Evolutionary conservation across 2,888 invertebrate genomes (phyloP).

Genomic region (Lymantria dispar): DNA sequence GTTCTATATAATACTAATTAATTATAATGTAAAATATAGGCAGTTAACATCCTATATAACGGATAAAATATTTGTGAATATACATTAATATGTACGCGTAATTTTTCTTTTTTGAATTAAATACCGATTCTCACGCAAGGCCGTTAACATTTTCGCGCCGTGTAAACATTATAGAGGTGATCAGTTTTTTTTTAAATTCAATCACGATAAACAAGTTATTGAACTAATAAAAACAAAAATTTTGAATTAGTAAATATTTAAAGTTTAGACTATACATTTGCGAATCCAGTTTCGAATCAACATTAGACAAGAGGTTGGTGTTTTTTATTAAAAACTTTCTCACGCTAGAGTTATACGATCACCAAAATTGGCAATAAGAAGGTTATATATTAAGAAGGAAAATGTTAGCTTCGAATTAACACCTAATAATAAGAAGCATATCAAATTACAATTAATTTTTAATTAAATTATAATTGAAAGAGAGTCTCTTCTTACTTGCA

Average conservation of each 20-base stretch:
- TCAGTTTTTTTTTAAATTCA: constrained; percentile 1
- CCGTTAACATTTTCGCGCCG: constrained; percentile 1
- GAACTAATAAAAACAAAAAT: constrained; percentile 11
- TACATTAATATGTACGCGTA: neutral
- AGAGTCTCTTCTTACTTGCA: no score
- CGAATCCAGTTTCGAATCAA: constrained; percentile 16
- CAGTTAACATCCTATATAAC: neutral
- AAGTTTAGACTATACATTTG: constrained; percentile 8
- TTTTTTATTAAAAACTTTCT: constrained; percentile 6
- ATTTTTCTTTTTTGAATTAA: neutral
- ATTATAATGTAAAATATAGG: neutral
- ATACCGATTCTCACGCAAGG: constrained; percentile 5
- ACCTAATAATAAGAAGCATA: no score
- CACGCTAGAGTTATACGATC: neutral
- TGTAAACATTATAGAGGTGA: constrained; percentile 4
- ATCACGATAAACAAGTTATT: constrained; percentile 18
- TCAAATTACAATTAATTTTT: no score
- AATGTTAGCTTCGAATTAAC: no score
- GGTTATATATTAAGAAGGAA: no score
- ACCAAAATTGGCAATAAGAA: no score
- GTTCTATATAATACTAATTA: no score
- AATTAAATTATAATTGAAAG: no score
- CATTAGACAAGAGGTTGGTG: neutral
- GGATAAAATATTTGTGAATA: neutral
- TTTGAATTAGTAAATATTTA: constrained; percentile 16